These are phyloP conservation scores for Neolamprologus tretocephalus DNA, from an alignment of 2,113 vertebrate species.

Conservation along the genomic window DNA sequence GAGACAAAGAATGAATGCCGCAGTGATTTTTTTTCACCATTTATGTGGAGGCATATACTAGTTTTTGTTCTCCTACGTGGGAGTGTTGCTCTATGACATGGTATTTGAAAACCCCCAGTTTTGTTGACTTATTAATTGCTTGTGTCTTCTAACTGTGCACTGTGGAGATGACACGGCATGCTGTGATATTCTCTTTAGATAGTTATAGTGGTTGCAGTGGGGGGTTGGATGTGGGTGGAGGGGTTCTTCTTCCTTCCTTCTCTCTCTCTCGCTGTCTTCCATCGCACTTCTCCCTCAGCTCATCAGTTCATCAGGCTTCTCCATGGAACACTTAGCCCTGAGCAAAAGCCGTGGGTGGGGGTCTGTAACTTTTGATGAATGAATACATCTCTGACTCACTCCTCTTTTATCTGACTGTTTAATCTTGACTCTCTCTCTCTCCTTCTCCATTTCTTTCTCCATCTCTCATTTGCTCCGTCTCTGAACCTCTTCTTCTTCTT, in stretches of 20 bases:
- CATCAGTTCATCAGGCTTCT: slow-evolving; percentile 67
- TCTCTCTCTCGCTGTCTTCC: not conserved
- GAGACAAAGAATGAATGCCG: slow-evolving; percentile 12
- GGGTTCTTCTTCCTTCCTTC: slow-evolving; percentile 12
- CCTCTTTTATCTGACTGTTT: slow-evolving; percentile 69
- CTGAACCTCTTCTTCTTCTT: slow-evolving; percentile 34
- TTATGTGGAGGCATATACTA: slow-evolving; percentile 13
- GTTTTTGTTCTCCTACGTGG: slow-evolving; percentile 25
- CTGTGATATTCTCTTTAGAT: slow-evolving; percentile 67
- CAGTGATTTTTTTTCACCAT: not conserved
- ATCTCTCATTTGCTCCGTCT: slow-evolving; percentile 33
- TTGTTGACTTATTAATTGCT: slow-evolving; percentile 73
- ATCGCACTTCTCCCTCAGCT: slow-evolving; percentile 32
- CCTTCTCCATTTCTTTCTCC: slow-evolving; percentile 14
- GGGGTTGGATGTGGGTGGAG: slow-evolving; percentile 19
- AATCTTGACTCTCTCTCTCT: slow-evolving; percentile 52
- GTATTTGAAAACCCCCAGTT: slow-evolving; percentile 49
- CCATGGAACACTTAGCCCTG: slow-evolving; percentile 67
- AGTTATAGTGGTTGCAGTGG: slow-evolving; percentile 33
- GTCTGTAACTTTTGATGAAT: slow-evolving; percentile 78
- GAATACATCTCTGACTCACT: slow-evolving; percentile 69
- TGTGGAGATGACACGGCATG: slow-evolving; percentile 59
- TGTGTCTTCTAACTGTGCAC: slow-evolving; percentile 58
- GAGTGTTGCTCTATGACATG: slow-evolving; percentile 15
- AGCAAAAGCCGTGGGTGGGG: slow-evolving; percentile 71